phyloP scores from a whole-genome alignment of 2,113 vertebrate genomes.

The Phalacrocorax aristotelis region DNA sequence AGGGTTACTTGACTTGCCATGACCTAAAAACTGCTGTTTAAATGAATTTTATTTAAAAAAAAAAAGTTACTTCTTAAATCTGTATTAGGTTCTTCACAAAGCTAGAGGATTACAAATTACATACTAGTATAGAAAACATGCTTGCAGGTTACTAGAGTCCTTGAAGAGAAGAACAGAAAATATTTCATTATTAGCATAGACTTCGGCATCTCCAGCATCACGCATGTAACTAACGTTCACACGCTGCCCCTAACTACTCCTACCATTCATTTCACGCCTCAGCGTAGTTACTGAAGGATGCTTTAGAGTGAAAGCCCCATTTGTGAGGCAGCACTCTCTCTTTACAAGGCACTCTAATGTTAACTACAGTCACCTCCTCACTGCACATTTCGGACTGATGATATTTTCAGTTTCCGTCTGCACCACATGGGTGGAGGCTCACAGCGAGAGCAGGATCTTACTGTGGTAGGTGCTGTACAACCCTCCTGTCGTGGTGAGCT shows the following conservation, averaged over 20 bases:
- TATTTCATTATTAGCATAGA: neutral
- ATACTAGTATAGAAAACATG: neutral
- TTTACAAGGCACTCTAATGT: neutral
- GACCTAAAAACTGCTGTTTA: constrained; percentile 36
- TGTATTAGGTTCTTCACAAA: neutral
- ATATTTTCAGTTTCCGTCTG: neutral
- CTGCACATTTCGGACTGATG: neutral
- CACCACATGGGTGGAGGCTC: neutral
- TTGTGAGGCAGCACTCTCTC: neutral
- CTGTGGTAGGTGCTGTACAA: neutral
- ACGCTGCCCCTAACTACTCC: neutral
- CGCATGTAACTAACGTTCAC: neutral
- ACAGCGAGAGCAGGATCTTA: too few species aligned
- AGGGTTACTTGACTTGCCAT: constrained; percentile 4
- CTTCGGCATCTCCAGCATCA: neutral
- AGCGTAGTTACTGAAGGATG: too few species aligned
- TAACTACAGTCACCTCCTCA: neutral
- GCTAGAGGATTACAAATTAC: neutral
- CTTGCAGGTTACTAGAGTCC: neutral
- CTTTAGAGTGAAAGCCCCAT: neutral
- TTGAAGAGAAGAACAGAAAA: neutral
- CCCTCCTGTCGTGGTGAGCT: neutral
- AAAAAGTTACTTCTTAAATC: constrained; percentile 24
- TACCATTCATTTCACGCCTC: neutral
- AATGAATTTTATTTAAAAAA: neutral